These are phyloP conservation scores for Chloebia gouldiae DNA, from an alignment of 2,113 vertebrate species.

Conservation along the genomic window DNA sequence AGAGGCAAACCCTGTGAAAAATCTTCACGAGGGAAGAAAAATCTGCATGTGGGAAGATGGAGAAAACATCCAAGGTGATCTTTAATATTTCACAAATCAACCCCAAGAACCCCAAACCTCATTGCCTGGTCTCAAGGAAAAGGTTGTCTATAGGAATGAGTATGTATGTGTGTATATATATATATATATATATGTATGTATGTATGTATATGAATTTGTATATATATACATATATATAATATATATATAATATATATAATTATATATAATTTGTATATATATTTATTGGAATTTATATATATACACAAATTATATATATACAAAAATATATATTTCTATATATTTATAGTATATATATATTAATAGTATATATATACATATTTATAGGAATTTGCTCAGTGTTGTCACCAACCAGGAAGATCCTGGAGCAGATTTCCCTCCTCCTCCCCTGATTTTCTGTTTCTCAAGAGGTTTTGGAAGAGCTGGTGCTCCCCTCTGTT, in stretches of 20 bases:
- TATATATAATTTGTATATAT: too few species aligned
- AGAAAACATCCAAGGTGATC: not conserved
- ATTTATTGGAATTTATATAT: not conserved
- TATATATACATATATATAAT: too few species aligned
- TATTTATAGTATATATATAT: too few species aligned
- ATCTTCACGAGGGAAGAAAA: not conserved
- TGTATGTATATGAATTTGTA: not conserved
- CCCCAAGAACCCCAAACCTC: not conserved
- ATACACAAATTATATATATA: too few species aligned
- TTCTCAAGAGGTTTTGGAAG: not conserved
- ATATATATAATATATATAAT: not conserved
- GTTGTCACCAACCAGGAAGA: not conserved
- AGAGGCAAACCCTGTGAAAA: not conserved
- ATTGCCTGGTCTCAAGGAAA: not conserved
- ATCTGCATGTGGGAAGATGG: fast-evolving
- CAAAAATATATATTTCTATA: too few species aligned
- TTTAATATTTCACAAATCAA: not conserved
- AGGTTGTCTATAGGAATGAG: not conserved
- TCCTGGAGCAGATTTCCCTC: not conserved
- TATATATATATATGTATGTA: not conserved
- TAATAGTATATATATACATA: too few species aligned
- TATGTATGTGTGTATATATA: not conserved
- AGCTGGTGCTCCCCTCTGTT: not conserved
- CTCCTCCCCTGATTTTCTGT: not conserved
- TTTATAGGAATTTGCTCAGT: not conserved